Conservation (phyloP, 2,888 invertebrate species). For the Apodemia zela region DNA sequence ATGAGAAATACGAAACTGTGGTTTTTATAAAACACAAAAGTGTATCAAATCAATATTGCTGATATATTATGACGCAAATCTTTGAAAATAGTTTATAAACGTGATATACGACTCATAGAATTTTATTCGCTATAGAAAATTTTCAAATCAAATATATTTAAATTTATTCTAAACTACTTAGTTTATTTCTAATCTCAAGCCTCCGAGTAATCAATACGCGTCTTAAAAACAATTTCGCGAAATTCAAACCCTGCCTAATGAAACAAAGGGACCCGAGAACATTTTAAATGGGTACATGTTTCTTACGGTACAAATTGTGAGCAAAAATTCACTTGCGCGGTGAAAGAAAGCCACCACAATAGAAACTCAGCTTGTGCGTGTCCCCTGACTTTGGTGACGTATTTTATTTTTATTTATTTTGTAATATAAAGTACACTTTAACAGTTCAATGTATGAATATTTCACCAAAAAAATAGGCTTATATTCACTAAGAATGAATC, state of each 20-base stretch:
- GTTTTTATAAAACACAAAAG: too few species aligned
- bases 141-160: neutral
- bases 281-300: conserved; percentile 47
- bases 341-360: conserved; percentile 34
- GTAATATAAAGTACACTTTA: too few species aligned
- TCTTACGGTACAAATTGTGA: conserved; percentile 50
- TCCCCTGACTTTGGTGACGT: conserved; percentile 29
- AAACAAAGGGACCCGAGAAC: conserved; percentile 48
- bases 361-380: conserved; percentile 26
- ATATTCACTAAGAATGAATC: too few species aligned
- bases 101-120: too few species aligned
- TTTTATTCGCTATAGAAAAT: too few species aligned
- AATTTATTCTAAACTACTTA: neutral
- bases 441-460: too few species aligned
- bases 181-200: conserved; percentile 18
- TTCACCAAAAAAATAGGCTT: too few species aligned
- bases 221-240: conserved; percentile 47
- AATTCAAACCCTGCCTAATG: conserved; percentile 45
- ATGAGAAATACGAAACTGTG: too few species aligned
- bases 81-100: too few species aligned
- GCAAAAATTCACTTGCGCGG: conserved; percentile 51
- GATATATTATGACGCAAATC: too few species aligned
- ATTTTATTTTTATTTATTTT: conserved; percentile 1
- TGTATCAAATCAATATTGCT: too few species aligned
- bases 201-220: conserved; percentile 51